Evolutionary conservation across 2,888 invertebrate genomes (phyloP).

Genomic region (Ophion slaviceki): DNA sequence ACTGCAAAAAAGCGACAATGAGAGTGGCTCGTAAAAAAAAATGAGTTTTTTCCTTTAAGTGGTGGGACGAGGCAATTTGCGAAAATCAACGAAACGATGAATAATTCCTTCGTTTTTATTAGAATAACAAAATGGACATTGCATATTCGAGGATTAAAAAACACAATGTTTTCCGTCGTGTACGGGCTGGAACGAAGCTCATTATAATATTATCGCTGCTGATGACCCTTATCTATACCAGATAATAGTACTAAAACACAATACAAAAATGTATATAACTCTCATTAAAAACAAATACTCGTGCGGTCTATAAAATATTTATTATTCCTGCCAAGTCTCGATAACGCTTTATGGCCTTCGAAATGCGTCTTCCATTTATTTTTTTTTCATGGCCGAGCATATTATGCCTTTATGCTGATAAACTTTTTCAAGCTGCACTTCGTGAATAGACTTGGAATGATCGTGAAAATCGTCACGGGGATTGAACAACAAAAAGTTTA

Average conservation of each 20-base stretch:
- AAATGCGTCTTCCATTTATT: no score
- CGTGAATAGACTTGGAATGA: no score
- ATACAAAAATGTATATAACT: not conserved
- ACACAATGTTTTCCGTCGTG: not conserved
- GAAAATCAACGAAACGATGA: constrained; percentile 4
- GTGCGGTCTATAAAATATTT: not conserved
- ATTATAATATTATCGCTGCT: not conserved
- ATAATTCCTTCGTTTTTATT: constrained; percentile 12
- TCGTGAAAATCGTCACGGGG: no score
- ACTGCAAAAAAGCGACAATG: constrained; percentile 63
- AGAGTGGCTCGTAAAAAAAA: constrained; percentile 22
- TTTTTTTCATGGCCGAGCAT: not conserved
- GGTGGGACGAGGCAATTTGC: not conserved
- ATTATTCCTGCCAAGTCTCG: not conserved
- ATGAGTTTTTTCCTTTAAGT: not conserved
- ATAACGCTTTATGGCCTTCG: no score
- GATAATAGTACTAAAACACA: constrained; percentile 47
- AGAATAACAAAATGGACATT: not conserved
- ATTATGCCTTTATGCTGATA: no score
- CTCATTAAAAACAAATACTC: not conserved
- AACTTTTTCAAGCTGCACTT: no score
- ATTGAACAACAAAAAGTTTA: no score
- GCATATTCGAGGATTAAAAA: not conserved
- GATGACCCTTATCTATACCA: constrained; percentile 23
- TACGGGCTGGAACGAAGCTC: not conserved